phyloP scores from a whole-genome alignment of 2,113 vertebrate species.

The Nesospiza acunhae region DNA sequence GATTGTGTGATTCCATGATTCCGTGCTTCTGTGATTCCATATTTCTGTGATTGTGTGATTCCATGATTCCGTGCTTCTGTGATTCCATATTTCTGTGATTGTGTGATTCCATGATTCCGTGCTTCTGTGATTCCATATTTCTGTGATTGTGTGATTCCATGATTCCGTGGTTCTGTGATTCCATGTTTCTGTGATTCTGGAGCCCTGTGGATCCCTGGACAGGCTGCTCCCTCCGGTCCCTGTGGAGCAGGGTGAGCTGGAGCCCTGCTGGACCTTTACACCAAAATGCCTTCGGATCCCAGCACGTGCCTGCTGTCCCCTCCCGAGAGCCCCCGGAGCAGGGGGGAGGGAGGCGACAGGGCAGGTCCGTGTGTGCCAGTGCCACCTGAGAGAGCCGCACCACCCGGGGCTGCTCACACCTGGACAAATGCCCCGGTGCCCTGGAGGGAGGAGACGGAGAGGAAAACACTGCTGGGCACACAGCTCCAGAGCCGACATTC shows the following conservation, averaged over 20 bases:
- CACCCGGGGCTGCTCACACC: not conserved
- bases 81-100: not conserved
- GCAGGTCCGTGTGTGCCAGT: fast-evolving
- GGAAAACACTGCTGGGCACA: not conserved
- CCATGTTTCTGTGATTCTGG: too few species aligned
- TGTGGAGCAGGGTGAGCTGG: fast-evolving
- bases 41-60: too few species aligned
- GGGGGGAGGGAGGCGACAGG: fast-evolving
- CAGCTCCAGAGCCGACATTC: too few species aligned
- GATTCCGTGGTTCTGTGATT: too few species aligned
- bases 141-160: not conserved
- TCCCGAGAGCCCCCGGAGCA: not conserved
- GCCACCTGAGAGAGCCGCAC: fast-evolving
- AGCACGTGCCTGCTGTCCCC: fast-evolving
- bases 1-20: too few species aligned
- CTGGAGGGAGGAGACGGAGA: not conserved
- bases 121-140: too few species aligned
- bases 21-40: too few species aligned
- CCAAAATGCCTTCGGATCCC: fast-evolving
- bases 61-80: fast-evolving
- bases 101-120: fast-evolving
- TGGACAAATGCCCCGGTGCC: not conserved
- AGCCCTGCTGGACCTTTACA: fast-evolving
- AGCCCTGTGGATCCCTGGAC: too few species aligned
- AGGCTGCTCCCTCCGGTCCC: too few species aligned